These are phyloP conservation scores for Rhagonycha fulva DNA, from an alignment of 2,888 invertebrate genomes.

Conservation along the genomic window DNA sequence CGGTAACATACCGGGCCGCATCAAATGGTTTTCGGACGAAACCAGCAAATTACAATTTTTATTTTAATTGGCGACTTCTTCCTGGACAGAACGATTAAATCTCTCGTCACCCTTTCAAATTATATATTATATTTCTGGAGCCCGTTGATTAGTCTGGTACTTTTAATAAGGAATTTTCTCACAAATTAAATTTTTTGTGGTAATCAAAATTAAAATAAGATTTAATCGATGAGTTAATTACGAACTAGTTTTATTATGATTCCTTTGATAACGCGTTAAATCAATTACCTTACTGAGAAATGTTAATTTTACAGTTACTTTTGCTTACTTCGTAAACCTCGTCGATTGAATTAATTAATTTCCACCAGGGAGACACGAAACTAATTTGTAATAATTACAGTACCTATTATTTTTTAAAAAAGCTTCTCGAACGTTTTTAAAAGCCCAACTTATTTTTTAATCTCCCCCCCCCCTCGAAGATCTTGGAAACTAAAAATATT, in stretches of 20 bases:
- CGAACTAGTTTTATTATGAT: conserved; percentile 30
- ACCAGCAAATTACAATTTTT: background rate
- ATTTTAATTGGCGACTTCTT: background rate
- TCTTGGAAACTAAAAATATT: too few relatives aligned
- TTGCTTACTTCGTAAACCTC: conserved; percentile 47
- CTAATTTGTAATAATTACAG: too few relatives aligned
- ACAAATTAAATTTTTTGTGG: background rate
- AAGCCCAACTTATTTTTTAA: too few relatives aligned
- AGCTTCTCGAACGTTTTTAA: too few relatives aligned
- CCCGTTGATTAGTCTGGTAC: background rate
- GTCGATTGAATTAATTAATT: background rate
- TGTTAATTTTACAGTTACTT: conserved; percentile 48
- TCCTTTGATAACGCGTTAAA: conserved; percentile 55
- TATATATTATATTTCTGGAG: background rate
- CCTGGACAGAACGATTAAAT: background rate
- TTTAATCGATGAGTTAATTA: background rate
- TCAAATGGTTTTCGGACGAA: background rate
- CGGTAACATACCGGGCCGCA: background rate
- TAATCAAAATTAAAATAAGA: background rate
- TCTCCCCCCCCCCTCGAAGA: too few relatives aligned
- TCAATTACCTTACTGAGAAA: conserved; percentile 47
- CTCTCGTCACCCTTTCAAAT: background rate
- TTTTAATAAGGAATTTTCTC: background rate
- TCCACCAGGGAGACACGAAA: background rate
- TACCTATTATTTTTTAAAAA: too few relatives aligned